Conservation (phyloP, 1,140 invertebrate species). For the Rhynchophorus ferrugineus region DNA sequence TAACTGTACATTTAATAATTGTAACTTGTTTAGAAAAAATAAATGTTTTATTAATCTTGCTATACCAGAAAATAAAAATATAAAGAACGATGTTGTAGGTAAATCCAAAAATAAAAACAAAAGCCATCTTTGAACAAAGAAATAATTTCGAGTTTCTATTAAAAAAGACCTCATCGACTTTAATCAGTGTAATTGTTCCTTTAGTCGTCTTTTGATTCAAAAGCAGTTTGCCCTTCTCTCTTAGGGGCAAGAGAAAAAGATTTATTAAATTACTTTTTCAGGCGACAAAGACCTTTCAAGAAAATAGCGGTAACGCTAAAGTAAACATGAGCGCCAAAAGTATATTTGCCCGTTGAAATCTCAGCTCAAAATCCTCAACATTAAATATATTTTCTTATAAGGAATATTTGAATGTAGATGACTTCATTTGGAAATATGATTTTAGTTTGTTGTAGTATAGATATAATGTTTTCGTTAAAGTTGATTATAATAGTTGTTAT, state of each 20-base stretch:
- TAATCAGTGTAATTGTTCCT: conserved; percentile 3
- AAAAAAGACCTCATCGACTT: conserved; percentile 3
- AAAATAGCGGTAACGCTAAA: neutral
- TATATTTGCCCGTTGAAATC: neutral
- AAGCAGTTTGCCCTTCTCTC: neutral
- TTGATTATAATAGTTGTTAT: too few relatives aligned
- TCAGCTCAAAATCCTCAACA: neutral
- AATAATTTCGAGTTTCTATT: neutral
- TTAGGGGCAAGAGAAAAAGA: neutral
- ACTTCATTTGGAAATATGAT: too few relatives aligned
- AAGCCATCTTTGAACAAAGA: neutral
- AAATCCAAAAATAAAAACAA: too few relatives aligned
- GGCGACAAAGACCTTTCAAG: neutral
- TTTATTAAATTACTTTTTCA: conserved; percentile 2
- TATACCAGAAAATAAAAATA: too few relatives aligned
- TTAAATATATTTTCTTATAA: neutral
- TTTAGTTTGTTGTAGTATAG: too few relatives aligned
- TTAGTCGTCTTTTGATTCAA: neutral
- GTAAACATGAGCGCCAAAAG: neutral
- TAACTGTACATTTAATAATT: too few relatives aligned
- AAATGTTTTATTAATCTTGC: too few relatives aligned
- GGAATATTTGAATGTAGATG: too few relatives aligned
- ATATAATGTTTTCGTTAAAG: too few relatives aligned
- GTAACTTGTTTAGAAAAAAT: too few relatives aligned
- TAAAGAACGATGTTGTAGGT: too few relatives aligned